These are phyloP conservation scores for Porites cylindrica DNA, from an alignment of 92 coral and sea anemone genomes.

Conservation along the genomic window DNA sequence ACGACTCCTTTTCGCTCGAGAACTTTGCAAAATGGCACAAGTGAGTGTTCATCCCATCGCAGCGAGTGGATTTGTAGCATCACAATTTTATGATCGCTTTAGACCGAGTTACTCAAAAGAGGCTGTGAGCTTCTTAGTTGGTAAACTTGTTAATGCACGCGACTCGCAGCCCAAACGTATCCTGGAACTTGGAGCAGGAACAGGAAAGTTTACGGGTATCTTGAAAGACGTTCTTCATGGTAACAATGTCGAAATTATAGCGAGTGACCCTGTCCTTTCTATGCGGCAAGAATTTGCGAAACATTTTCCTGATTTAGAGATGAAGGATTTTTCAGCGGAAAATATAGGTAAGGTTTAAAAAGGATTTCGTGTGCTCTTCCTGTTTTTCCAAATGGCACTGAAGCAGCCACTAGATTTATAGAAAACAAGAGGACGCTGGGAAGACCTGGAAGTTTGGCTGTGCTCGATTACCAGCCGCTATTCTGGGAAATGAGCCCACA, in stretches of 20 bases:
- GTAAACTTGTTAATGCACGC: slow-evolving; percentile 53
- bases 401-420: no score
- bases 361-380: background rate
- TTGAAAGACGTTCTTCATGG: slow-evolving; percentile 57
- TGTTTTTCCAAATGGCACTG: no score
- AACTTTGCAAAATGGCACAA: no score
- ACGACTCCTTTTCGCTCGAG: no score
- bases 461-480: no score
- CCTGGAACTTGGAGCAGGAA: slow-evolving; percentile 87
- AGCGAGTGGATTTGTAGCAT: background rate
- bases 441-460: no score
- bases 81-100: slow-evolving; percentile 64
- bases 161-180: slow-evolving; percentile 46
- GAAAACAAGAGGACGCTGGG: no score
- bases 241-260: slow-evolving; percentile 43
- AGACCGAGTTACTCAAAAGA: slow-evolving; percentile 80
- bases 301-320: slow-evolving; percentile 66
- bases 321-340: slow-evolving; percentile 68
- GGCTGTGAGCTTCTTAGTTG: slow-evolving; percentile 73
- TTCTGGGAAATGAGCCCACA: no score
- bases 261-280: slow-evolving; percentile 73
- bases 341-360: slow-evolving; percentile 32
- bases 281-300: slow-evolving; percentile 79
- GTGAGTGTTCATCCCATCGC: slow-evolving; percentile 4
- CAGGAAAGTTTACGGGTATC: slow-evolving; percentile 86